Evolutionary conservation across 1,140 invertebrate species (phyloP).

Genomic region (Araneus ventricosus): DNA sequence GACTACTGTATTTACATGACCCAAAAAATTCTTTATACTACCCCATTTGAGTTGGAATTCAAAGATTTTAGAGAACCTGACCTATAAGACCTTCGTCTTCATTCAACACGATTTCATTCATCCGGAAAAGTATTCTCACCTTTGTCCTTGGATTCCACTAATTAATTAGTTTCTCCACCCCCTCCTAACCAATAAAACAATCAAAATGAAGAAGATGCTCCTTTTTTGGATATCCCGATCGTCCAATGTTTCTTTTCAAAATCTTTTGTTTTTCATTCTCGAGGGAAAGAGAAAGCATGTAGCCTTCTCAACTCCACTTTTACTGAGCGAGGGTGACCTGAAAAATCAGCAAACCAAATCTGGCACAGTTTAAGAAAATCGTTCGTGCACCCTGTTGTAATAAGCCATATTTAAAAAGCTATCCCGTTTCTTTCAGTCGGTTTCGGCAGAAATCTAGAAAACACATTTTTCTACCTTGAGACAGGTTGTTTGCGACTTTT

Average conservation of each 20-base stretch:
- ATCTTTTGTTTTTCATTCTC: background rate
- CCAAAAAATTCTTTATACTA: too few relatives aligned
- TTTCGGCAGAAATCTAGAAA: background rate
- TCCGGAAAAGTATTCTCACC: background rate
- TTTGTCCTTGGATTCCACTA: background rate
- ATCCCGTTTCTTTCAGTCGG: conserved; percentile 21
- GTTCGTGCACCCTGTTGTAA: conserved; percentile 64
- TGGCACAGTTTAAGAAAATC: conserved; percentile 66
- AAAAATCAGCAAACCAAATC: conserved; percentile 69
- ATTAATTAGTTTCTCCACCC: background rate
- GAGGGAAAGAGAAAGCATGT: conserved; percentile 6
- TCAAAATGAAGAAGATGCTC: background rate
- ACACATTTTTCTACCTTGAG: background rate
- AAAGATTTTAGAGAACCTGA: too few relatives aligned
- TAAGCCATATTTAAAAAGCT: conserved; percentile 48
- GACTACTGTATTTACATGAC: too few relatives aligned
- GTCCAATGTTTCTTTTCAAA: background rate
- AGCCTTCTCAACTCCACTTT: conserved; percentile 37
- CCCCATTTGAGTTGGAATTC: too few relatives aligned
- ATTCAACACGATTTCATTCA: background rate
- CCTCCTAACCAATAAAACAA: background rate
- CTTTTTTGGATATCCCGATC: background rate
- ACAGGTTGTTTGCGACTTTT: background rate
- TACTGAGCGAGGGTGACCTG: conserved; percentile 10
- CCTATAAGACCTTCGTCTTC: background rate